Evolutionary conservation across 2,113 vertebrate species (phyloP).

Genomic region (Trogon surrucura): DNA sequence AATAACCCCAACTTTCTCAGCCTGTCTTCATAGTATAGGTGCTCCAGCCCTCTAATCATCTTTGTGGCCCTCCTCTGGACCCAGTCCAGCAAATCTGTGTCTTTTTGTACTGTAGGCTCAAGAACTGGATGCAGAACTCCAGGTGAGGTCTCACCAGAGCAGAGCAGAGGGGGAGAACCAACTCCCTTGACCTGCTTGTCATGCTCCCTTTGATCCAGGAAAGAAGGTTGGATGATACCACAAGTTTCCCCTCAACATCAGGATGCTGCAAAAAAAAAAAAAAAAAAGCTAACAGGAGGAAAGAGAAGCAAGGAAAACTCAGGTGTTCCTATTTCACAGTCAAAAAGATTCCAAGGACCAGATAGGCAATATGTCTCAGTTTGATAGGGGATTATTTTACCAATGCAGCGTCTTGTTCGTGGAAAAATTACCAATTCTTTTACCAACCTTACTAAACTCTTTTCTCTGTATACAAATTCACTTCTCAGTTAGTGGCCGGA

Average conservation of each 20-base stretch:
- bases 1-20: too few relatives aligned
- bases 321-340: neutral
- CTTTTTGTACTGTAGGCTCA: too few relatives aligned
- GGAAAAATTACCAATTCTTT: neutral
- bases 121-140: too few relatives aligned
- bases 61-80: too few relatives aligned
- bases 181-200: too few relatives aligned
- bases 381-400: neutral
- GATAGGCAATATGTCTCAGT: neutral
- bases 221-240: neutral
- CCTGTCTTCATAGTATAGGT: too few relatives aligned
- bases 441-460: neutral
- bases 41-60: too few relatives aligned
- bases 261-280: neutral
- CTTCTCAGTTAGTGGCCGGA: constrained; percentile 28
- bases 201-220: too few relatives aligned
- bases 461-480: constrained; percentile 18
- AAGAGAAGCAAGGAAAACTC: neutral
- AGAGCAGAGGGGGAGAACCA: too few relatives aligned
- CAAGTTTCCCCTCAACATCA: neutral
- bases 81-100: too few relatives aligned
- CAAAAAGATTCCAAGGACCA: neutral
- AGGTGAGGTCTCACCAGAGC: too few relatives aligned
- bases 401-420: neutral
- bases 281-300: neutral